phyloP scores from a whole-genome alignment of 2,797 vertebrate species.

The Microchirus variegatus region DNA sequence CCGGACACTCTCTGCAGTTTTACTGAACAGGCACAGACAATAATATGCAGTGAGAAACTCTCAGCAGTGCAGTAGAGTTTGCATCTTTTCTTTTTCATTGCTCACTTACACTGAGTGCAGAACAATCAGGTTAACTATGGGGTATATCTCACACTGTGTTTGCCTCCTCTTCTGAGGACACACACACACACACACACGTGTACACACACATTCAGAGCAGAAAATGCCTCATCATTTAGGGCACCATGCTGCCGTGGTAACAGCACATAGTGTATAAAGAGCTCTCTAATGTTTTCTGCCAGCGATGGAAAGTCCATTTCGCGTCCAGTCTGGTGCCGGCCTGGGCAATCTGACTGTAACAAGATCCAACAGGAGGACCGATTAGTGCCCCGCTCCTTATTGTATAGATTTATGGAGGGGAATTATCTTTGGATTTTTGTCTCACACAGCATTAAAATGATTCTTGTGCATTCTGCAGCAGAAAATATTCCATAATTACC shows the following conservation, averaged over 20 bases:
- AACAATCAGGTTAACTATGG: not conserved
- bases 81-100: too few species aligned
- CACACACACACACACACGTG: conserved; percentile 11
- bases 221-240: conserved; percentile 34
- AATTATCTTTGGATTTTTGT: conserved; percentile 9
- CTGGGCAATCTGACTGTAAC: conserved; percentile 56
- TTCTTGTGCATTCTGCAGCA: conserved; percentile 12
- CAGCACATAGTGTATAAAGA: conserved; percentile 54
- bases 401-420: conserved; percentile 32
- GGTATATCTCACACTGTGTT: not conserved
- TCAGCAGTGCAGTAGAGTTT: too few species aligned
- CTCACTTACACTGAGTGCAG: not conserved
- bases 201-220: conserved; percentile 15
- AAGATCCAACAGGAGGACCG: conserved; percentile 36
- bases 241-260: conserved; percentile 39
- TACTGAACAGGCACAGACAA: too few species aligned
- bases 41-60: too few species aligned
- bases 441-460: not conserved
- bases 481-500: not conserved
- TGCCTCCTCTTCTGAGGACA: conserved; percentile 1
- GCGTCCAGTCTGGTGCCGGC: conserved; percentile 47
- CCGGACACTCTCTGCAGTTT: too few species aligned
- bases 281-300: conserved; percentile 65
- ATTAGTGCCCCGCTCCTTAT: conserved; percentile 44
- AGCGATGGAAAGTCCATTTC: conserved; percentile 59